These are phyloP conservation scores for Parnassius smintheus DNA, from an alignment of 2,888 invertebrate genomes.

Conservation along the genomic window DNA sequence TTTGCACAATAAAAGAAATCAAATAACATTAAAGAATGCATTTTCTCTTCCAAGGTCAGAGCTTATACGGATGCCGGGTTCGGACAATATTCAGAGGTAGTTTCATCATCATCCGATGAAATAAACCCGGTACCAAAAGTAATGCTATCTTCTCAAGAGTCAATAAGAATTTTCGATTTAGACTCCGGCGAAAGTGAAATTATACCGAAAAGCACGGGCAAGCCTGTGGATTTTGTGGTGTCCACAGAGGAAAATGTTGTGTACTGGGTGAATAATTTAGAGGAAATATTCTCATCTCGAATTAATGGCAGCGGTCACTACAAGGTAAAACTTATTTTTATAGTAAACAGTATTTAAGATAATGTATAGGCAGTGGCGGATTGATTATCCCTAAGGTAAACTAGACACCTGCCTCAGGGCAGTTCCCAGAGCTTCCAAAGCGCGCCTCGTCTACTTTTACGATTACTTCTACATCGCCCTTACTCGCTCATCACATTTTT, in stretches of 20 bases:
- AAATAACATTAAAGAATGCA: no score
- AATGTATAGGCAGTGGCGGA: no score
- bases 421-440: no score
- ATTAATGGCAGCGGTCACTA: slow-evolving; percentile 77
- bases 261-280: slow-evolving; percentile 91
- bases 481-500: no score
- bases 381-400: no score
- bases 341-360: no score
- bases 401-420: no score
- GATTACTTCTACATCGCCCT: no score
- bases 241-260: slow-evolving; percentile 86
- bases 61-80: slow-evolving; percentile 90
- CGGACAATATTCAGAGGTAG: slow-evolving; percentile 85
- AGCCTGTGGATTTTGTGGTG: slow-evolving; percentile 85
- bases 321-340: slow-evolving; percentile 48
- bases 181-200: slow-evolving; percentile 84
- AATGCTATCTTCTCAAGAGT: slow-evolving; percentile 86
- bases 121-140: slow-evolving; percentile 90
- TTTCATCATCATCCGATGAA: slow-evolving; percentile 82
- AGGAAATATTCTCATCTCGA: slow-evolving; percentile 84
- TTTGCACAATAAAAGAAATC: no score
- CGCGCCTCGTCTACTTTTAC: no score
- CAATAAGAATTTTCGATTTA: slow-evolving; percentile 87
- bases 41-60: slow-evolving; percentile 80
- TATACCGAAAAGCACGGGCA: slow-evolving; percentile 83